phyloP scores from a whole-genome alignment of 2,797 vertebrate species.

The Varecia variegata region DNA sequence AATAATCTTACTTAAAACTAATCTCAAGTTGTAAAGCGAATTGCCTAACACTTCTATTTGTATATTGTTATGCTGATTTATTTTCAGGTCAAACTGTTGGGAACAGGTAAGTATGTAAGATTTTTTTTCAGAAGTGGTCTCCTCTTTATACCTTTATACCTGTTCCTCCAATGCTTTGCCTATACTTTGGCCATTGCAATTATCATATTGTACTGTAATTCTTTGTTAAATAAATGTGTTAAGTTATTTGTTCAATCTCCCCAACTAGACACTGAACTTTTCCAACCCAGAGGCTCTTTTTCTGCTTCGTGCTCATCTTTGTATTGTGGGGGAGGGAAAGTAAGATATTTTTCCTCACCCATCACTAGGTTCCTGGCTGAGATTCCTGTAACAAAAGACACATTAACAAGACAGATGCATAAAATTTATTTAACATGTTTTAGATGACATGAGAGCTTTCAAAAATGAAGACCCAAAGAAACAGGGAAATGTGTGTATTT shows the following conservation, averaged over 20 bases:
- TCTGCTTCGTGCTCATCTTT: background rate
- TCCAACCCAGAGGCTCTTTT: background rate
- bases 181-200: background rate
- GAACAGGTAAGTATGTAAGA: background rate
- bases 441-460: background rate
- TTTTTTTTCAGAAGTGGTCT: background rate
- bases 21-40: background rate
- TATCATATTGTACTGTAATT: background rate
- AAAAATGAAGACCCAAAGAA: background rate
- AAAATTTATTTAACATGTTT: background rate
- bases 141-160: background rate
- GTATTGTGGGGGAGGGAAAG: background rate
- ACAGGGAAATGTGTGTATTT: background rate
- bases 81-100: background rate
- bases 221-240: background rate
- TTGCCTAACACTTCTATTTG: background rate
- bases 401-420: background rate
- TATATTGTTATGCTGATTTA: background rate
- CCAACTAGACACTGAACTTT: background rate
- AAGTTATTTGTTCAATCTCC: background rate
- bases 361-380: background rate
- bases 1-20: background rate
- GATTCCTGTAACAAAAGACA: background rate
- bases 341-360: background rate
- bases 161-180: background rate